These are phyloP conservation scores for Oncorhynchus nerka DNA, from an alignment of 2,113 vertebrate genomes.

Conservation along the genomic window DNA sequence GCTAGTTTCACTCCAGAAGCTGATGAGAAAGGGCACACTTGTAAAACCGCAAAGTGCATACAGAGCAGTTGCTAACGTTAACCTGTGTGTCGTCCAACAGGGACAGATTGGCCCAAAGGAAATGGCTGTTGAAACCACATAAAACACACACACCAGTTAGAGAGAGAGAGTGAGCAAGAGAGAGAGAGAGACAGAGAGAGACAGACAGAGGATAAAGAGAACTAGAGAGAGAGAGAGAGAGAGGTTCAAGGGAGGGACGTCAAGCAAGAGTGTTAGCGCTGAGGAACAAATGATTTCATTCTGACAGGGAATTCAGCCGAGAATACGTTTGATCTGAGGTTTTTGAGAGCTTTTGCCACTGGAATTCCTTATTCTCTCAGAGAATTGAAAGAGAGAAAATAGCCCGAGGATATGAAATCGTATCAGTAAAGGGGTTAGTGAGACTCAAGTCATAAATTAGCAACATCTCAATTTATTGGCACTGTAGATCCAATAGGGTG, in stretches of 20 bases:
- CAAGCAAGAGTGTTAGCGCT: conserved; percentile 30
- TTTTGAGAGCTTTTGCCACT: conserved; percentile 67
- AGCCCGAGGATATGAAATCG: conserved; percentile 59
- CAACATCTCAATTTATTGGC: conserved; percentile 31
- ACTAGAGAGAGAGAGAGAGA: conserved; percentile 11
- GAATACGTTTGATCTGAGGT: conserved; percentile 72
- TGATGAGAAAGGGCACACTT: conserved; percentile 50
- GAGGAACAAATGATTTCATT: conserved; percentile 74
- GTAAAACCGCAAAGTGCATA: conserved; percentile 41
- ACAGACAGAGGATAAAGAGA: conserved; percentile 5
- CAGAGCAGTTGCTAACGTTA: conserved; percentile 48
- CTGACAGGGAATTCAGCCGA: conserved; percentile 74
- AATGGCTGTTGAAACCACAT: conserved; percentile 64
- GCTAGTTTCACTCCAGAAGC: conserved; percentile 31
- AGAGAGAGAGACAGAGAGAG: conserved; percentile 26
- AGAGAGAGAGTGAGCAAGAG: conserved; percentile 10
- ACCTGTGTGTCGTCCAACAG: conserved; percentile 62
- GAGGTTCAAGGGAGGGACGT: conserved; percentile 55
- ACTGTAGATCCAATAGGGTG: conserved; percentile 18
- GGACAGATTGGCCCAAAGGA: conserved; percentile 71
- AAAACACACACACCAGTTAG: conserved; percentile 63
- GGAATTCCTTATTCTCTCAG: conserved; percentile 70
- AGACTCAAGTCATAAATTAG: conserved; percentile 9
- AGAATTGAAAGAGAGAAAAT: conserved; percentile 59
- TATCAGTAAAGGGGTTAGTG: conserved; percentile 38